Conservation (phyloP, 2,888 invertebrate species). For the Epiblema foenella region DNA sequence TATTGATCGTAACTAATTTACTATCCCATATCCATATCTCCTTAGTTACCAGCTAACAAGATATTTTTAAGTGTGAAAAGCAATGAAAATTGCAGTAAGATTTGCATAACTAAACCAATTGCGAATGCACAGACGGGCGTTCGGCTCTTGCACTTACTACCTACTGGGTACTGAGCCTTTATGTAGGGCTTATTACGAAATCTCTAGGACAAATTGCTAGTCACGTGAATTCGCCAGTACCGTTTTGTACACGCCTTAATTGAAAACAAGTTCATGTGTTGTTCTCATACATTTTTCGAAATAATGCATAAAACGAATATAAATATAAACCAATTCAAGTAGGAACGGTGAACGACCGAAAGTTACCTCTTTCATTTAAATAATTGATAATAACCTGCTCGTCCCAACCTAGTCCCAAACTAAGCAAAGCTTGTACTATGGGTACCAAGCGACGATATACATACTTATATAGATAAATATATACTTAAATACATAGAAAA, state of each 20-base stretch:
- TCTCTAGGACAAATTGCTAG: slow-evolving; percentile 34
- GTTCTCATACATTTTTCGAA: not conserved
- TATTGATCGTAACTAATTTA: not conserved
- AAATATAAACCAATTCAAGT: too few species aligned
- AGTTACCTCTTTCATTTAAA: too few species aligned
- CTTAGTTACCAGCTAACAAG: not conserved
- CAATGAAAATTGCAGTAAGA: slow-evolving; percentile 24
- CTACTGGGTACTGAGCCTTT: slow-evolving; percentile 11
- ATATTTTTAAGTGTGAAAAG: slow-evolving; percentile 34
- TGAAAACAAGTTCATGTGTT: slow-evolving; percentile 4
- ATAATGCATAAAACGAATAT: too few species aligned
- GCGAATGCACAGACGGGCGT: slow-evolving; percentile 38
- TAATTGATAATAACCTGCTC: too few species aligned
- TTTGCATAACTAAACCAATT: slow-evolving; percentile 36
- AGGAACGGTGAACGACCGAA: too few species aligned
- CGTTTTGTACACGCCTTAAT: slow-evolving; percentile 24
- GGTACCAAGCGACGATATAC: too few species aligned
- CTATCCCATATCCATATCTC: not conserved
- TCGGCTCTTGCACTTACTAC: slow-evolving; percentile 13
- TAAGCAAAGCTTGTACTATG: too few species aligned
- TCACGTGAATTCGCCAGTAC: slow-evolving; percentile 24
- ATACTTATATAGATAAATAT: too few species aligned
- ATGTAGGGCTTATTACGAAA: slow-evolving; percentile 40
- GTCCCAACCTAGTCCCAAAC: too few species aligned
- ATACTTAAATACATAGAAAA: too few species aligned